Evolutionary conservation across 64 coral and sea anemone species (phyloP).

Genomic region (Astreopora myriophthalma): DNA sequence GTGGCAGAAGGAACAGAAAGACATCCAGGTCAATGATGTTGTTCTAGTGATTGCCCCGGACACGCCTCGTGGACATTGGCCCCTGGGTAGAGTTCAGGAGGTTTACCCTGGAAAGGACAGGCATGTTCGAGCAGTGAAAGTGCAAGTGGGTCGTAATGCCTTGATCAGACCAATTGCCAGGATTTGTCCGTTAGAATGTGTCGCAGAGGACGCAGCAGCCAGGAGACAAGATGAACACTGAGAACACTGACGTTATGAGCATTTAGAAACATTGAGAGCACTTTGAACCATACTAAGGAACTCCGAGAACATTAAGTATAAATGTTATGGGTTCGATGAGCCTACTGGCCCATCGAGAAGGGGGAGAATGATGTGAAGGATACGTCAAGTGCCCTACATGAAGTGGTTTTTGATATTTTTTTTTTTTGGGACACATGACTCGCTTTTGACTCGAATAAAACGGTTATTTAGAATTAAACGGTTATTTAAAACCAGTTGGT

Average conservation of each 20-base stretch:
- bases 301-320: not conserved
- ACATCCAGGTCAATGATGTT: conserved; percentile 29
- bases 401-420: not conserved
- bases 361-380: conserved; percentile 32
- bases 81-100: conserved; percentile 37
- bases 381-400: no score
- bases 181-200: conserved; percentile 31
- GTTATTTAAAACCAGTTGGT: no score
- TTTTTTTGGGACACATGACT: no score
- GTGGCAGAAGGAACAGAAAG: not conserved
- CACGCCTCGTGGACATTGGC: conserved; percentile 31
- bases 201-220: not conserved
- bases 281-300: not conserved
- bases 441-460: no score
- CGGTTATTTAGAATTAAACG: no score
- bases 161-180: not conserved
- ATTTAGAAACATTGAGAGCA: not conserved
- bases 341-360: conserved; percentile 9
- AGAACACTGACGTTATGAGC: no score
- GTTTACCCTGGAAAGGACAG: not conserved
- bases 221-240: not conserved
- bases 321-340: not conserved
- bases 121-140: not conserved
- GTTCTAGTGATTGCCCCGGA: conserved; percentile 32
- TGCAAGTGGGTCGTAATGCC: not conserved